Evolutionary conservation across 1,140 invertebrate genomes (phyloP).

Genomic region (Hylaeus volcanicus): DNA sequence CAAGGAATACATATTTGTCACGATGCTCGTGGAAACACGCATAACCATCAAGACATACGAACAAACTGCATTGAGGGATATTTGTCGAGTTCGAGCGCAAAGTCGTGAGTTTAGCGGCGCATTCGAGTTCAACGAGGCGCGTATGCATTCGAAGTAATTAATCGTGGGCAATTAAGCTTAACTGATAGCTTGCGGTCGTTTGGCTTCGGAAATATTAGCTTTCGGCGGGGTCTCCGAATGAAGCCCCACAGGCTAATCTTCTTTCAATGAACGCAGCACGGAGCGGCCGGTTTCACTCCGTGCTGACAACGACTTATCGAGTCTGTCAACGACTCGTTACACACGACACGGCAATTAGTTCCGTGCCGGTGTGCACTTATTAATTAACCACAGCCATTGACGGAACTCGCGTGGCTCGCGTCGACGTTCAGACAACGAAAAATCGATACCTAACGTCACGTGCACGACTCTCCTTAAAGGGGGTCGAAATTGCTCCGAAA

Average conservation of each 20-base stretch:
- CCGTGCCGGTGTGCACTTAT: slow-evolving; percentile 40
- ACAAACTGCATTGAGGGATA: not conserved
- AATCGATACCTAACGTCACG: slow-evolving; percentile 20
- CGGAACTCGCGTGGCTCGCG: not conserved
- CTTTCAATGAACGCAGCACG: slow-evolving; percentile 23
- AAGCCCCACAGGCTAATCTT: slow-evolving; percentile 41
- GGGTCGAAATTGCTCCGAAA: not conserved
- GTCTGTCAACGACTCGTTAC: slow-evolving; percentile 53
- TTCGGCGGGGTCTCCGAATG: not conserved
- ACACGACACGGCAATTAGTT: slow-evolving; percentile 47
- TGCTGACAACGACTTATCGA: slow-evolving; percentile 46
- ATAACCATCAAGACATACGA: not conserved
- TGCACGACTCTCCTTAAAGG: not conserved
- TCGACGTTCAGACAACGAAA: not conserved
- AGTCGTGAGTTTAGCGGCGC: not conserved
- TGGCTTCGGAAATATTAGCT: slow-evolving; percentile 49
- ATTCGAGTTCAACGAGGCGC: not conserved
- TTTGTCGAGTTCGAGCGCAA: not conserved
- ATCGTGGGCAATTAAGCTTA: slow-evolving; percentile 47
- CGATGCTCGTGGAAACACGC: not conserved
- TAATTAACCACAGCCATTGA: slow-evolving; percentile 43
- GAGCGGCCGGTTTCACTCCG: not conserved
- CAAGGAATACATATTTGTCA: not conserved
- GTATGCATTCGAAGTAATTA: slow-evolving; percentile 20
- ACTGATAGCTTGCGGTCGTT: slow-evolving; percentile 40